Percentiles rank a stretch among this genome's conserved stretches.
phyloP scores from a whole-genome alignment of 2,113 vertebrate species.

The Climacteris rufus region DNA sequence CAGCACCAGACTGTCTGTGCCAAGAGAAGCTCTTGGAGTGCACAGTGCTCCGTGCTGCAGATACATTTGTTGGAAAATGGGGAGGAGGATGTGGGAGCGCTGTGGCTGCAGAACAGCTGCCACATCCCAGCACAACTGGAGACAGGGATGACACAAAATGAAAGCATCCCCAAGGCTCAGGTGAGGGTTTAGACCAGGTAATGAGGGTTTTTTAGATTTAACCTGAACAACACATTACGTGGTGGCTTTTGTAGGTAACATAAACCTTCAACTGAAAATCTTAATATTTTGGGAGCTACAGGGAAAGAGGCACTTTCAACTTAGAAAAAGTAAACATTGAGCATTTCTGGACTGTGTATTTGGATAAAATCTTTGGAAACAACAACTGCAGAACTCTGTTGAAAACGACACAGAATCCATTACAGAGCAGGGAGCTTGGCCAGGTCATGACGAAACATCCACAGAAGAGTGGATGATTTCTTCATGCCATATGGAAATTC shows the following conservation, averaged over 20 bases:
- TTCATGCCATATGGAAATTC: neutral
- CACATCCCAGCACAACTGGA: neutral
- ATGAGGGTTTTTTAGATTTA: neutral
- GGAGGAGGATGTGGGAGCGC: neutral
- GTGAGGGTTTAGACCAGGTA: neutral
- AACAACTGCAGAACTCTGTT: neutral
- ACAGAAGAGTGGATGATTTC: neutral
- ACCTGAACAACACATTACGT: neutral
- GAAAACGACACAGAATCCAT: neutral
- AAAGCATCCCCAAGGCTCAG: neutral
- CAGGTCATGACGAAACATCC: neutral
- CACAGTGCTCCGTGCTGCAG: rapidly evolving
- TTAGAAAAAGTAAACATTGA: neutral
- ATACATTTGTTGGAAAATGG: rapidly evolving
- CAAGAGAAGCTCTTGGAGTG: neutral
- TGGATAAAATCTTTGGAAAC: neutral
- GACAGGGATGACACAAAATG: neutral
- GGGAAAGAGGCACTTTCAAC: neutral
- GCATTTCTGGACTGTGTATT: neutral
- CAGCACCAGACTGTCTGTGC: neutral
- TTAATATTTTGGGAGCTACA: neutral
- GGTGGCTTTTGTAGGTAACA: neutral
- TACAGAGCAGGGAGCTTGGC: neutral
- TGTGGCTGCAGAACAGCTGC: neutral
- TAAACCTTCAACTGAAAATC: neutral